Evolutionary conservation across 2,888 invertebrate genomes (phyloP), one percentile per base, ranked within the genome.

Genomic region (Ectropis crepuscularia): DNA sequence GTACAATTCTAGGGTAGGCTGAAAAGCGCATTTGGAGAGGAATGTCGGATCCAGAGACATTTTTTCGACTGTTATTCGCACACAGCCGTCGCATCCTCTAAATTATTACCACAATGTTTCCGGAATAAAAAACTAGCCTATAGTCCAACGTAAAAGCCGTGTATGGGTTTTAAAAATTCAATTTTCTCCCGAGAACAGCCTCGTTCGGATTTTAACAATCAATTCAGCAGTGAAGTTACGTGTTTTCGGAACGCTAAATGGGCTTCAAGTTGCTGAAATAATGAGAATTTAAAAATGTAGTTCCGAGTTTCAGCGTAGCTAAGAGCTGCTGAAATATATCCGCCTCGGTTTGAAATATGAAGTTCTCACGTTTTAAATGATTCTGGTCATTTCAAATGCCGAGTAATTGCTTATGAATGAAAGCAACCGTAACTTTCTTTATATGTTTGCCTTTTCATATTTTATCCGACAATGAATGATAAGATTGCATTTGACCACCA

Each of bases 51-150:
- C 57, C 65, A 65, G 69, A 71, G 71, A 74, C 68, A 72, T 71
- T 75, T 77, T 77, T 75, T 73, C 66, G 73, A 73, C 76, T 75
- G 74, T 76, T 75, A 75, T 77, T 71, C 67, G 73, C 72, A 61
- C 68, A 69, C 68, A 69, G 61, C 70, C 74, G 73, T 72, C 74
- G 65, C 67, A 61, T 64, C 61, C 57, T 70, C 76, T 81, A 80
- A 83, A 83, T 81, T 82, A 83, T 82, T 81, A 79, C 82, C 69
- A 74, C 78, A 74, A 79, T 79, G 80, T 81, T 80, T 81, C 77
- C 70, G 67, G 68, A 74, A 28, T 28, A 80, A 80, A 75, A 79
- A 80, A 77, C 78, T 77, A 75, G 72, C 72, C 69, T 63, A 71
- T 68, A 72, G 67, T 53, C 70, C 53, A 53, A 63, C 72, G 73